phyloP scores from a whole-genome alignment of 1,140 invertebrate genomes.

The Nixonia krombeini region DNA sequence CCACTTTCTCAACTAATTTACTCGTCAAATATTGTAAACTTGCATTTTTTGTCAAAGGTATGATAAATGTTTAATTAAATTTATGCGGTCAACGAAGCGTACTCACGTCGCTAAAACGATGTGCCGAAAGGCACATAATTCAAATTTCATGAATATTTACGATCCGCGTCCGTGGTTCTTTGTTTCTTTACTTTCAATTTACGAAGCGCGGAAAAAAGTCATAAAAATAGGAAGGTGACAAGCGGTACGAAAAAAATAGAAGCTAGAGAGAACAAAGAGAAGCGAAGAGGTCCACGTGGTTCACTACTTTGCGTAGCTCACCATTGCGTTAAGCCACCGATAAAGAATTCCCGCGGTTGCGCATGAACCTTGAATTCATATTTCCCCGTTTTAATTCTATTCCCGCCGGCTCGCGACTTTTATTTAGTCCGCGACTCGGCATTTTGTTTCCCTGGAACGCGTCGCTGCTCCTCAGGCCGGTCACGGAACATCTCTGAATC shows the following conservation, averaged over 20 bases:
- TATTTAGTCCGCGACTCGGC: slow-evolving; percentile 37
- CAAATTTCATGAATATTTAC: too few relatives aligned
- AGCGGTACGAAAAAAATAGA: not conserved
- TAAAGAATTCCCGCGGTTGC: slow-evolving; percentile 28
- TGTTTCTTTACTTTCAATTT: too few relatives aligned
- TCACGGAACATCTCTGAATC: slow-evolving; percentile 57
- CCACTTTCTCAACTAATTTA: too few relatives aligned
- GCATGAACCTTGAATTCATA: slow-evolving; percentile 32
- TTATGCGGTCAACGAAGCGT: too few relatives aligned
- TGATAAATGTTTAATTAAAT: too few relatives aligned
- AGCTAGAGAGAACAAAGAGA: slow-evolving; percentile 1
- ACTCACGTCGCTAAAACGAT: too few relatives aligned
- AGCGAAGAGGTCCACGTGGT: slow-evolving; percentile 12
- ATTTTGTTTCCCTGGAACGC: slow-evolving; percentile 26
- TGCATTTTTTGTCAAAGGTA: too few relatives aligned
- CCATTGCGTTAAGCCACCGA: slow-evolving; percentile 25
- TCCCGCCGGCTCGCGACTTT: slow-evolving; percentile 46
- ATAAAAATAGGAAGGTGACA: not conserved
- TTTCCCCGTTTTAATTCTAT: slow-evolving; percentile 50
- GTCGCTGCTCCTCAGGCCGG: slow-evolving; percentile 44
- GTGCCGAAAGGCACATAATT: too few relatives aligned
- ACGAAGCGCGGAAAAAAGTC: too few relatives aligned
- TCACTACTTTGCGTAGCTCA: too few relatives aligned
- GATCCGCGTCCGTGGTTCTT: too few relatives aligned
- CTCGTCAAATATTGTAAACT: too few relatives aligned